phyloP scores from a whole-genome alignment of 2,888 invertebrate genomes.

The Cybosia mesomella region DNA sequence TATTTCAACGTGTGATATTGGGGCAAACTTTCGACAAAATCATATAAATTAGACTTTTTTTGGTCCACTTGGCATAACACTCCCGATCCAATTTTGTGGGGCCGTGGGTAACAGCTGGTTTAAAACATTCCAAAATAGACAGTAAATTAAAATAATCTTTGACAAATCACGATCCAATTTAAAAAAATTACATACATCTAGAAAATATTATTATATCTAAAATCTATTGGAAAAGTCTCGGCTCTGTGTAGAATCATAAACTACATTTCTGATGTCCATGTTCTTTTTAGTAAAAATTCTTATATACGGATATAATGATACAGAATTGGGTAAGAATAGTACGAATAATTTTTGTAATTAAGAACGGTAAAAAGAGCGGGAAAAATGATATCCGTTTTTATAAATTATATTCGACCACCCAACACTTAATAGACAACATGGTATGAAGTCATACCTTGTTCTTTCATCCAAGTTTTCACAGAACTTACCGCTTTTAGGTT shows the following conservation, averaged over 20 bases:
- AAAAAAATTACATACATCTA: too few relatives aligned
- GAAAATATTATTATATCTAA: background rate
- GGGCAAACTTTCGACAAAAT: too few relatives aligned
- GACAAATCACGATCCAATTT: too few relatives aligned
- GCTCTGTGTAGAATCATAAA: background rate
- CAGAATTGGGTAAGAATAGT: background rate
- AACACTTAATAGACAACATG: too few relatives aligned
- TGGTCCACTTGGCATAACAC: too few relatives aligned
- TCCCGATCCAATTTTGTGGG: too few relatives aligned
- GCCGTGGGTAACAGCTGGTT: too few relatives aligned
- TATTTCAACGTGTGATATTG: too few relatives aligned
- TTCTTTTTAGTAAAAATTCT: background rate
- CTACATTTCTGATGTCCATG: background rate
- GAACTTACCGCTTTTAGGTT: too few relatives aligned
- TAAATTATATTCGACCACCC: background rate
- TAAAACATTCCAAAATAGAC: too few relatives aligned
- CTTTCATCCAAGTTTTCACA: background rate
- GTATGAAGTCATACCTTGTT: background rate
- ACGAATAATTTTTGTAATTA: background rate
- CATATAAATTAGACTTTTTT: too few relatives aligned
- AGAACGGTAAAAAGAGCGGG: background rate
- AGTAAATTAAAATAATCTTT: too few relatives aligned
- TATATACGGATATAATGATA: background rate
- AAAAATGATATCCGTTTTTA: background rate
- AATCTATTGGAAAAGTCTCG: background rate